A percentile compares a stretch with the other conserved stretches of the same genome.
phyloP scores from a whole-genome alignment of 1,140 invertebrate genomes.

The Brachystomella parvula region DNA sequence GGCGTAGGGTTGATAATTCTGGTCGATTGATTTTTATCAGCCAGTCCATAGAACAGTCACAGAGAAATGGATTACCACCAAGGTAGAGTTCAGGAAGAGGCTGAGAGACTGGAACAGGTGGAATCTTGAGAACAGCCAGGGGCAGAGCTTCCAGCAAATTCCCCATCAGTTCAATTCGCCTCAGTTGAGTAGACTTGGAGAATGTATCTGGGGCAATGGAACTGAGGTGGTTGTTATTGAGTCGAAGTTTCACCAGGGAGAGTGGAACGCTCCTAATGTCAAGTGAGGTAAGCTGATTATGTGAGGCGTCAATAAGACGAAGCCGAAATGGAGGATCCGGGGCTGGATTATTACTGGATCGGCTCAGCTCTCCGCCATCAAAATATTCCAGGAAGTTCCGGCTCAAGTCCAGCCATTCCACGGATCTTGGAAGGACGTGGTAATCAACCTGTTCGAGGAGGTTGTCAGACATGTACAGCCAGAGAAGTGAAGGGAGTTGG shows the following conservation, averaged over 20 bases:
- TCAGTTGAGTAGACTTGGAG: conserved; percentile 80
- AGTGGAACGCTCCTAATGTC: conserved; percentile 67
- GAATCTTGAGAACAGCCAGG: conserved; percentile 72
- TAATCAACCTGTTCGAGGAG: conserved; percentile 82
- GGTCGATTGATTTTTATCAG: conserved; percentile 66
- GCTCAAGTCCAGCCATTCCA: conserved; percentile 85
- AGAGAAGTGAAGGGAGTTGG: conserved; percentile 74
- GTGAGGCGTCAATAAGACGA: conserved; percentile 66
- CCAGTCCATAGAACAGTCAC: conserved; percentile 78
- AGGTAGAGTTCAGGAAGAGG: conserved; percentile 84
- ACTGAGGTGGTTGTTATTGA: conserved; percentile 77
- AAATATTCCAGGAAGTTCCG: conserved; percentile 75
- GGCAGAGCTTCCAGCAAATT: conserved; percentile 77
- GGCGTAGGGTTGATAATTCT: conserved; percentile 49
- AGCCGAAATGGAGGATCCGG: conserved; percentile 10
- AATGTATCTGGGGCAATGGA: conserved; percentile 84
- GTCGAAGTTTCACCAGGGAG: conserved; percentile 62
- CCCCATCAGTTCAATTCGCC: conserved; percentile 71
- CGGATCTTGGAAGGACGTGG: conserved; percentile 73
- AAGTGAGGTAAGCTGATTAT: conserved; percentile 73
- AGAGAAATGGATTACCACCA: conserved; percentile 79
- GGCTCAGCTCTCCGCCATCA: conserved; percentile 47
- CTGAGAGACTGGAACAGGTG: conserved; percentile 61
- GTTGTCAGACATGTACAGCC: conserved; percentile 87
- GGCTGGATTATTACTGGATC: conserved; percentile 48